Conservation (phyloP, 2,797 vertebrate genomes). For the Thunnus albacares region DNA sequence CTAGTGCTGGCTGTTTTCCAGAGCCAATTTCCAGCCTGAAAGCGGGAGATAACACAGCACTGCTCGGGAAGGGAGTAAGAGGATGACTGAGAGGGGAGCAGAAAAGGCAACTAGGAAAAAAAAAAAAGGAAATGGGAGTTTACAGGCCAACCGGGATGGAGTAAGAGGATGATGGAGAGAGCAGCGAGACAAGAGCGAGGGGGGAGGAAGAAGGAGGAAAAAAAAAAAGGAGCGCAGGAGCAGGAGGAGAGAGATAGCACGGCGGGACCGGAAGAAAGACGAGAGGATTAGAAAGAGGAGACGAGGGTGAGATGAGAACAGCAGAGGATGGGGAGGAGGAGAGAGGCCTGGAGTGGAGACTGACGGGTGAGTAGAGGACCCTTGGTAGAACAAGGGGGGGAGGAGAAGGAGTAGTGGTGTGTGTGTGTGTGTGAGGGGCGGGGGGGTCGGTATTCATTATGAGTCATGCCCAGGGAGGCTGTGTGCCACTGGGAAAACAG, state of each 20-base stretch:
- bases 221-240: neutral
- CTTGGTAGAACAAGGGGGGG: conserved; percentile 25
- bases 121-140: conserved; percentile 54
- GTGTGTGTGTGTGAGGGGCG: neutral
- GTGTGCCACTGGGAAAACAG: conserved; percentile 53
- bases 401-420: conserved; percentile 18
- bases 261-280: neutral
- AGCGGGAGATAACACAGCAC: conserved; percentile 64
- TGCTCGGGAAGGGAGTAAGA: conserved; percentile 53
- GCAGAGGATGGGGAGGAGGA: conserved; percentile 20
- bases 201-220: neutral
- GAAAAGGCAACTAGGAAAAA: conserved; percentile 21
- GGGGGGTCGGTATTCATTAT: conserved; percentile 18
- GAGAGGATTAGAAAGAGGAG: conserved; percentile 50
- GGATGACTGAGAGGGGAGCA: conserved; percentile 42
- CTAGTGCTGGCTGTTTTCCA: conserved; percentile 54
- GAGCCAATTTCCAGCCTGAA: conserved; percentile 66
- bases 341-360: conserved; percentile 23
- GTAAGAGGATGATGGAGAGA: conserved; percentile 49
- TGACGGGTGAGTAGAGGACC: conserved; percentile 35
- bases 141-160: conserved; percentile 34
- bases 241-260: conserved; percentile 14
- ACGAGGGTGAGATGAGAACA: conserved; percentile 30
- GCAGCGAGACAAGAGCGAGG: neutral
- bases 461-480: conserved; percentile 66